phyloP scores from a whole-genome alignment of 2,113 vertebrate species.

The Gambusia affinis region DNA sequence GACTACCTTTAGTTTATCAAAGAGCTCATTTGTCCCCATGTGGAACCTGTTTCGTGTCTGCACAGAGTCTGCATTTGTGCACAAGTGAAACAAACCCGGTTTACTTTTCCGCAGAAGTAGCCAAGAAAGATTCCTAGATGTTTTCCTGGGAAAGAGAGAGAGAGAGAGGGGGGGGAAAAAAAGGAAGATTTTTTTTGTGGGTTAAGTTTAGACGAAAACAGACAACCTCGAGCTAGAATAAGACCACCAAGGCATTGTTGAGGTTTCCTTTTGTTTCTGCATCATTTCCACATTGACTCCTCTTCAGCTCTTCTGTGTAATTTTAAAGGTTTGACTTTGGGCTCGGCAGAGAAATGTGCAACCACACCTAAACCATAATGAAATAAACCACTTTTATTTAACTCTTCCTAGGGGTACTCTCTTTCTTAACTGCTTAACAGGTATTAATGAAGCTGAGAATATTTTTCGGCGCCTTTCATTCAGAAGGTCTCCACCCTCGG shows the following conservation, averaged over 20 bases:
- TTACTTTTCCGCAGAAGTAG: constrained; percentile 22
- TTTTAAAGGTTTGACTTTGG: constrained; percentile 43
- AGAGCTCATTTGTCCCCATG: constrained; percentile 12
- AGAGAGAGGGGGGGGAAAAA: background rate
- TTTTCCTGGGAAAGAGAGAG: constrained; percentile 20
- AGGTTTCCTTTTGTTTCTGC: constrained; percentile 42
- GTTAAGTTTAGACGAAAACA: constrained; percentile 14
- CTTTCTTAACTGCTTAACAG: constrained; percentile 46
- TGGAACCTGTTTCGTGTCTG: constrained; percentile 7
- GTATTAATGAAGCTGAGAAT: constrained; percentile 35
- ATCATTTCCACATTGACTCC: constrained; percentile 5
- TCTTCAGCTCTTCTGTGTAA: constrained; percentile 33
- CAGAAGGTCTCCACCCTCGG: constrained; percentile 38
- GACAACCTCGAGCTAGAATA: constrained; percentile 33
- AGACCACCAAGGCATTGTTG: constrained; percentile 58
- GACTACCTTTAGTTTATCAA: constrained; percentile 27
- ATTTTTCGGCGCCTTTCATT: constrained; percentile 31
- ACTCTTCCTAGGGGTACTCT: constrained; percentile 60
- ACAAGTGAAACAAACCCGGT: constrained; percentile 20
- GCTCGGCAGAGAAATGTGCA: constrained; percentile 34
- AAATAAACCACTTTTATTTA: constrained; percentile 44
- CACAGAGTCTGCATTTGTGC: constrained; percentile 25
- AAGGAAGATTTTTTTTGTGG: constrained; percentile 50
- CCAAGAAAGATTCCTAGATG: constrained; percentile 34
- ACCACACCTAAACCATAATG: constrained; percentile 35